Base-by-base conservation (phyloP, 1,140 invertebrate genomes). In the Caerostris extrusa region DNA sequence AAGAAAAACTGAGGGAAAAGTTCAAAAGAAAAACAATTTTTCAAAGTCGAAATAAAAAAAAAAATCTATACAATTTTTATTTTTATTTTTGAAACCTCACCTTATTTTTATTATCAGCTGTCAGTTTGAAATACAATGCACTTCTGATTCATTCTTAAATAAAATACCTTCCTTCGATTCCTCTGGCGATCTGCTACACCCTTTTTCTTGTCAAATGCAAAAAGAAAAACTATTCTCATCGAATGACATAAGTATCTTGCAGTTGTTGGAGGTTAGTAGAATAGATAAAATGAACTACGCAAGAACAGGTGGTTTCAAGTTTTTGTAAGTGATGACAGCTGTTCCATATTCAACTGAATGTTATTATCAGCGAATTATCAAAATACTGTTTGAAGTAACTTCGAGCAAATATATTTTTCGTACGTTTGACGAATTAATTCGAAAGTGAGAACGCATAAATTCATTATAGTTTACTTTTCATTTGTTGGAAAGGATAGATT, bases 271-370 rank as follows among this genome's bases (percentile, higher is more conserved):
- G 34, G 34, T 34, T 34, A 34, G 34, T 34, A 34, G 34, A 34
- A 71, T n/a, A 19, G 67, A 71, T 19, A 34, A 5, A 71, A 34
- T 7, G 34, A 19, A 8, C 19, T 3, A 2, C 34, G 6, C 67
- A 34, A 19, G 19, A 12, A 17, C 61, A 34, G 67, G 67, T 71
- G 19, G 67, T 71, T 71, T 71, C 8, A 19, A 71, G 67, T 71
- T 71, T 71, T n/a, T 71, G 34, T 19, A 71, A 71, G 67, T 34
- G 67, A 71, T 34, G 67, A 71, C 67, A 71, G 67, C 67, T 71
- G 67, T 71, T 71, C 67, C 67, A 71, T 71, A 71, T 71, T 71
- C 67, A 71, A 19, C 12, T 19, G 67, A 71, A 71, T 19, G 19
- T 7, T 19, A 71, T 71, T 71, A 71, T 19, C 67, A 34, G 34